phyloP scores from a whole-genome alignment of 1,140 invertebrate genomes.

The Varroa destructor region DNA sequence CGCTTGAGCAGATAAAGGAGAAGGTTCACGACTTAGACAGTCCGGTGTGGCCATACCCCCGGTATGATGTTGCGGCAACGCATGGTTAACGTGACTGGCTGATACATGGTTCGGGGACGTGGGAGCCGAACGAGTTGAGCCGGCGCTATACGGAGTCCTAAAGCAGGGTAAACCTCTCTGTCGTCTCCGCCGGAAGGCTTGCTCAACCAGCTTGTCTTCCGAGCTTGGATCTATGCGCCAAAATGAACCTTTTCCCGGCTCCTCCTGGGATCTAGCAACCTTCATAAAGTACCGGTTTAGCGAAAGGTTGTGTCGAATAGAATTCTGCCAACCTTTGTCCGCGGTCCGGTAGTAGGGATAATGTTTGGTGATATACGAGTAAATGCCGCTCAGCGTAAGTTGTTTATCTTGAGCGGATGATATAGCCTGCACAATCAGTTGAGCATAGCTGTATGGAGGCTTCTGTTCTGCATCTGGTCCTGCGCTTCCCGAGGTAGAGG shows the following conservation, averaged over 20 bases:
- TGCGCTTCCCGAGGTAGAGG: not conserved
- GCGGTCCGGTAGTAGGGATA: constrained; percentile 96
- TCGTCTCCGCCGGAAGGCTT: constrained; percentile 77
- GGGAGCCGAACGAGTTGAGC: constrained; percentile 61
- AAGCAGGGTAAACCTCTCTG: constrained; percentile 85
- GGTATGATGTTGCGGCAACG: no score
- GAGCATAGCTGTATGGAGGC: constrained; percentile 94
- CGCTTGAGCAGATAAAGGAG: constrained; percentile 32
- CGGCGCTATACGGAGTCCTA: constrained; percentile 65
- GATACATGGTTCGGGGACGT: constrained; percentile 32
- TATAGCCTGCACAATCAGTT: constrained; percentile 94
- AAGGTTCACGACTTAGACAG: constrained; percentile 61
- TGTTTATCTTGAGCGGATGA: constrained; percentile 86
- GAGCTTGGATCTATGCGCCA: constrained; percentile 94
- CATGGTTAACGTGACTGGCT: not conserved
- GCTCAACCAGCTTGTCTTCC: constrained; percentile 86
- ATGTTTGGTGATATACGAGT: constrained; percentile 95
- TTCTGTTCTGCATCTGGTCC: constrained; percentile 60
- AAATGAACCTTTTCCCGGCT: constrained; percentile 93
- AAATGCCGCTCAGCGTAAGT: constrained; percentile 92
- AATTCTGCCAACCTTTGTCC: constrained; percentile 98
- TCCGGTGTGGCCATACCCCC: constrained; percentile 68
- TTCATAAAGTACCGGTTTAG: constrained; percentile 94
- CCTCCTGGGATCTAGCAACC: constrained; percentile 90
- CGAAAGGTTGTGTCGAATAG: constrained; percentile 93